These are phyloP conservation scores for Chaetogeoica ovagalla DNA, from an alignment of 2,888 invertebrate species.

Conservation along the genomic window DNA sequence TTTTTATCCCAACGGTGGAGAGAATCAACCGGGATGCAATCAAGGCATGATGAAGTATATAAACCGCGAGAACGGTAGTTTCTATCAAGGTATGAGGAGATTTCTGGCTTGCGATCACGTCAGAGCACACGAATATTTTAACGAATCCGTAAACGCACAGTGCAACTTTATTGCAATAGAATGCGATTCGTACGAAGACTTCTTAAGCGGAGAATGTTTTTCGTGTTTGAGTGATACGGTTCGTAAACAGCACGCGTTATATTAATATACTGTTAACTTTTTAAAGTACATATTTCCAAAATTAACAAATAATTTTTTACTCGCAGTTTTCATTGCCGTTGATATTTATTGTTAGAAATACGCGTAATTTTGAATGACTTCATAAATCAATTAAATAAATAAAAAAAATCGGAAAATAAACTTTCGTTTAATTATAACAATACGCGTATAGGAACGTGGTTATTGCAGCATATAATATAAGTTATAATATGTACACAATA, in stretches of 20 bases:
- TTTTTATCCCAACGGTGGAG: conserved; percentile 89
- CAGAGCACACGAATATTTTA: conserved; percentile 79
- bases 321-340: background rate
- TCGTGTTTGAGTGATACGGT: conserved; percentile 57
- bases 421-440: too few species aligned
- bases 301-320: too few species aligned
- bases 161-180: conserved; percentile 79
- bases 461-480: too few species aligned
- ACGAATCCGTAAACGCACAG: conserved; percentile 71
- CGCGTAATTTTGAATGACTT: too few species aligned
- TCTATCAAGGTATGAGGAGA: conserved; percentile 68
- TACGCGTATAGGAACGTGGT: too few species aligned
- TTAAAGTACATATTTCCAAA: background rate
- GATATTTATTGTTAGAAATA: too few species aligned
- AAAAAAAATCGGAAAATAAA: too few species aligned
- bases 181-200: conserved; percentile 74
- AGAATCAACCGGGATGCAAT: conserved; percentile 74
- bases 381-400: too few species aligned
- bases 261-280: background rate
- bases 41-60: conserved; percentile 68
- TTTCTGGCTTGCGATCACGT: conserved; percentile 86
- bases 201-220: conserved; percentile 58
- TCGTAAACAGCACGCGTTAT: background rate
- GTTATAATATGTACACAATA: too few species aligned
- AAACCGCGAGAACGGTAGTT: conserved; percentile 67